A percentile compares a stretch with the other conserved stretches of the same genome.
Evolutionary conservation across 2,113 vertebrate species (phyloP).

Genomic region (Peromyscus leucopus): DNA sequence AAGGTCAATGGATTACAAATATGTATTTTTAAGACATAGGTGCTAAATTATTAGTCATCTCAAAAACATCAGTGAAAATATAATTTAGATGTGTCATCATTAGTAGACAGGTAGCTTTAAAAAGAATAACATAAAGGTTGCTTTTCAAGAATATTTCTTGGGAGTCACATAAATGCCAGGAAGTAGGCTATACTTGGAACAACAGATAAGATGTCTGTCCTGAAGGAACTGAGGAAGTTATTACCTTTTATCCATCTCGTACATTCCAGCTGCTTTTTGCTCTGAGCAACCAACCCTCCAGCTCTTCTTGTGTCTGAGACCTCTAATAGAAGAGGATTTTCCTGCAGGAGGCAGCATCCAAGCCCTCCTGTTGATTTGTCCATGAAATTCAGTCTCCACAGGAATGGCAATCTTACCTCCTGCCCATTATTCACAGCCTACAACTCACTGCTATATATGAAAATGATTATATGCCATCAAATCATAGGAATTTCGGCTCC

Average conservation of each 20-base stretch:
- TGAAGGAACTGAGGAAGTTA: constrained; percentile 27
- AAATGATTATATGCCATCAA: background rate
- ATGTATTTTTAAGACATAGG: background rate
- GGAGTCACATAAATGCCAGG: background rate
- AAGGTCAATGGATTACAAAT: background rate
- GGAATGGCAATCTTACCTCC: background rate
- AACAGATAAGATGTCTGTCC: background rate
- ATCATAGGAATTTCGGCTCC: background rate
- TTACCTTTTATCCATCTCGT: background rate
- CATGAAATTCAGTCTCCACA: background rate
- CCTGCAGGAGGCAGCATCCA: background rate
- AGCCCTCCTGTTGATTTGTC: background rate
- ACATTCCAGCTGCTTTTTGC: background rate
- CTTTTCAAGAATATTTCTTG: constrained; percentile 4
- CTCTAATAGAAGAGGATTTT: background rate
- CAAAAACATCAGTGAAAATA: background rate
- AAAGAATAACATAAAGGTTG: background rate
- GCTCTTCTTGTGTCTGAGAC: background rate
- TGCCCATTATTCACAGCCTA: background rate
- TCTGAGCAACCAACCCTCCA: background rate
- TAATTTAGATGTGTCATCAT: background rate
- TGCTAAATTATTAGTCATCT: background rate
- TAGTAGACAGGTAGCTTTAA: background rate
- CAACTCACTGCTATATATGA: background rate
- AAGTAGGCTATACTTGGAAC: background rate